phyloP scores from a whole-genome alignment of 2,888 invertebrate species.

The Patella pellucida region DNA sequence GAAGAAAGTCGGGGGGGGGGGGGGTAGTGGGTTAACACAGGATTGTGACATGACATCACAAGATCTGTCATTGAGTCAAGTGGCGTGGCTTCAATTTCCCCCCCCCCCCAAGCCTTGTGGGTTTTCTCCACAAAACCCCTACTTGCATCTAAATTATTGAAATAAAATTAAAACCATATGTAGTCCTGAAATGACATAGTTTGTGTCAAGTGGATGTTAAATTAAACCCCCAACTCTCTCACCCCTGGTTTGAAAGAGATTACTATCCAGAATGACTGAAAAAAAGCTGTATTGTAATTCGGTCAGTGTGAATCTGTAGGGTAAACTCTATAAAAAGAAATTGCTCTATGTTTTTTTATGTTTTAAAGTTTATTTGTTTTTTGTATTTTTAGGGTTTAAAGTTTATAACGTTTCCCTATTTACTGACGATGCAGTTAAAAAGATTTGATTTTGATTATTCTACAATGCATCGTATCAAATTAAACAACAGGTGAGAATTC shows the following conservation, averaged over 20 bases:
- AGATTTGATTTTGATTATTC: conserved; percentile 91
- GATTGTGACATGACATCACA: too few species aligned
- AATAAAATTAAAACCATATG: too few species aligned
- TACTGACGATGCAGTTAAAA: conserved; percentile 88
- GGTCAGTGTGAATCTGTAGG: neutral
- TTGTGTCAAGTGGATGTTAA: too few species aligned
- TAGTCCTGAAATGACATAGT: too few species aligned
- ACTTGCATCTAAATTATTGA: too few species aligned
- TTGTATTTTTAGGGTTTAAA: conserved; percentile 78
- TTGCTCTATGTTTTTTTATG: neutral
- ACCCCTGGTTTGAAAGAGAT: neutral
- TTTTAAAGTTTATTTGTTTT: neutral
- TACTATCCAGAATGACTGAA: neutral
- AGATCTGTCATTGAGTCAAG: neutral
- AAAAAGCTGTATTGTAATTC: too few species aligned
- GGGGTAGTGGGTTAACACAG: too few species aligned
- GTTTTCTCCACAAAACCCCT: too few species aligned
- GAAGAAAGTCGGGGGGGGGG: too few species aligned
- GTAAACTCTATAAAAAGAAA: neutral
- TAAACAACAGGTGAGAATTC: conserved; percentile 78
- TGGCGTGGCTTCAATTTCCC: neutral
- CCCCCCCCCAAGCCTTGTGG: too few species aligned
- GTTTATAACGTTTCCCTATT: conserved; percentile 87
- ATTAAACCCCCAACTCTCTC: too few species aligned
- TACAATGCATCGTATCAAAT: conserved; percentile 86